phyloP scores from a whole-genome alignment of 2,888 invertebrate genomes.

The Aphodius granarius region DNA sequence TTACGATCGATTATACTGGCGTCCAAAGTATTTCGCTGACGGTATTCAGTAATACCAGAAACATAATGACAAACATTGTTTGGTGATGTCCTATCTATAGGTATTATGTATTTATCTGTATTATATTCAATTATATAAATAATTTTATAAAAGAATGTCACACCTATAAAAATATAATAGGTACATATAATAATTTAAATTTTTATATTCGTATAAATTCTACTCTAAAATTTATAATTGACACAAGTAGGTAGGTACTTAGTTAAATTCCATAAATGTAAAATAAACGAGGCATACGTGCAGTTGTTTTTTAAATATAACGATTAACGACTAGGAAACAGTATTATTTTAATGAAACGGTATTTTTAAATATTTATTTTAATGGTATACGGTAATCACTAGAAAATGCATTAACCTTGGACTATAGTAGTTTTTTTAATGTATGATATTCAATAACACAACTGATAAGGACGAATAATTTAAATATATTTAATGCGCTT shows the following conservation, averaged over 20 bases:
- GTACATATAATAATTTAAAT: background rate
- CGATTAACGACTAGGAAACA: background rate
- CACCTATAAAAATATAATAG: too few relatives aligned
- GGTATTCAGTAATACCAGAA: background rate
- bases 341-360: background rate
- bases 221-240: background rate
- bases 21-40: background rate
- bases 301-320: background rate
- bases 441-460: background rate
- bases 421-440: background rate
- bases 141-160: too few relatives aligned
- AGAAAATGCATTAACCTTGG: background rate
- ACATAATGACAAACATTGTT: background rate
- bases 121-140: too few relatives aligned
- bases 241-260: too few relatives aligned
- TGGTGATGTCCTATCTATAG: background rate
- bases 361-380: background rate
- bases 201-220: background rate
- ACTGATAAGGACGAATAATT: background rate
- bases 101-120: too few relatives aligned
- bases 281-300: background rate
- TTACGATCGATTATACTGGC: background rate
- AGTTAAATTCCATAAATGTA: background rate
- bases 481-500: background rate
- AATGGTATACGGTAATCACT: background rate